Percentiles rank a stretch among this genome's conserved stretches.
Evolutionary conservation across 2,113 vertebrate genomes (phyloP).

Genomic region (Thunnus thynnus): DNA sequence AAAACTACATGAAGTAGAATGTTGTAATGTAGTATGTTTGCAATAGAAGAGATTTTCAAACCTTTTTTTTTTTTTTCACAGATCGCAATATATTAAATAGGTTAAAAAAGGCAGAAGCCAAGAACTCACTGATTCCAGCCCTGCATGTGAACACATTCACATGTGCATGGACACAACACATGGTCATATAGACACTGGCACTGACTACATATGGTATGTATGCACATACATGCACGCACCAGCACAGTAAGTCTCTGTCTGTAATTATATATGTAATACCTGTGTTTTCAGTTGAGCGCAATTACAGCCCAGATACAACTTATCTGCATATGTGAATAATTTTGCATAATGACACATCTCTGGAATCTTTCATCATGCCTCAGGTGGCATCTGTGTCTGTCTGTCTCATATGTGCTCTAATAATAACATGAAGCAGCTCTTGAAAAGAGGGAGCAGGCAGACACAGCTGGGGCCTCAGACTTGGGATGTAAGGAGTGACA

Average conservation of each 20-base stretch:
- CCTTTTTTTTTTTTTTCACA: neutral
- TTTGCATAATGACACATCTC: constrained; percentile 55
- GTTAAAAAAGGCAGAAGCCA: neutral
- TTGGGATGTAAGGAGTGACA: neutral
- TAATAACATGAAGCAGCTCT: constrained; percentile 47
- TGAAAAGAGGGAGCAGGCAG: constrained; percentile 12
- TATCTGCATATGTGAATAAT: constrained; percentile 67
- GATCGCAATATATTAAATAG: neutral
- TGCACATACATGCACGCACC: neutral
- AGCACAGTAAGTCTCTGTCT: neutral
- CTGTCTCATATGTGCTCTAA: constrained; percentile 39
- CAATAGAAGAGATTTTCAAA: no score
- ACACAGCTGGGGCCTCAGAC: constrained; percentile 39
- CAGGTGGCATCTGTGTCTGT: constrained; percentile 56
- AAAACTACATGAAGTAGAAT: no score
- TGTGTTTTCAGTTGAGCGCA: constrained; percentile 30
- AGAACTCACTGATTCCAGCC: neutral
- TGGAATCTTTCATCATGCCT: constrained; percentile 64
- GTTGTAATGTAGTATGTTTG: no score
- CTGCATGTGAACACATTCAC: neutral
- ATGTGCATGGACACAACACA: neutral
- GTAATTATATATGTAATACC: constrained; percentile 28
- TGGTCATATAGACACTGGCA: neutral
- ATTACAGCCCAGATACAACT: constrained; percentile 45
- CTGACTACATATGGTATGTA: constrained; percentile 3